phyloP scores from a whole-genome alignment of 2,888 invertebrate genomes.

The Hirtodrosophila confusa region DNA sequence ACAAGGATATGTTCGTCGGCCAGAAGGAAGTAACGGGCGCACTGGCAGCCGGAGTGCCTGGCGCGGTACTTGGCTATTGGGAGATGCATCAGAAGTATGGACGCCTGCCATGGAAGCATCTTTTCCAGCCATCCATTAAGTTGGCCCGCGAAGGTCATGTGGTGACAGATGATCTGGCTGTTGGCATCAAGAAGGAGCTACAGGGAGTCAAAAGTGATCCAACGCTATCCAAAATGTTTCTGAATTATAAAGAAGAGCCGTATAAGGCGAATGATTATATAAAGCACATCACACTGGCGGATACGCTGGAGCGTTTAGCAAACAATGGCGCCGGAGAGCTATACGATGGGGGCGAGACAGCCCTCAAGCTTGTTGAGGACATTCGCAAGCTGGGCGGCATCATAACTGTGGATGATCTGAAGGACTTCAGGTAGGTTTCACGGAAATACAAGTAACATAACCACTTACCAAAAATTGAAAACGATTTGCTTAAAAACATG shows the following conservation, averaged over 20 bases:
- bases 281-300: constrained; percentile 87
- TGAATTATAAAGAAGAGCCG: constrained; percentile 87
- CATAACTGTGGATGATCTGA: constrained; percentile 91
- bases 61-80: constrained; percentile 94
- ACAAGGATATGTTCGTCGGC: constrained; percentile 88
- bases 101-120: constrained; percentile 89
- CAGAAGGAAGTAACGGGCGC: constrained; percentile 83
- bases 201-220: constrained; percentile 86
- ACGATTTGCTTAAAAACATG: too few relatives aligned
- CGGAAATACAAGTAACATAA: too few relatives aligned
- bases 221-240: constrained; percentile 86
- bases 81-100: constrained; percentile 90
- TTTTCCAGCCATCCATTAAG: constrained; percentile 91
- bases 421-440: constrained; percentile 87
- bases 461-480: too few relatives aligned
- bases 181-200: constrained; percentile 85
- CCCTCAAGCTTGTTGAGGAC: constrained; percentile 87
- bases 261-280: constrained; percentile 87
- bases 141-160: constrained; percentile 89
- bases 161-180: constrained; percentile 88
- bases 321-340: constrained; percentile 89
- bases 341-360: constrained; percentile 91
- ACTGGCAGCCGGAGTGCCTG: constrained; percentile 92
- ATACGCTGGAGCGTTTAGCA: constrained; percentile 89
- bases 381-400: constrained; percentile 89